These are phyloP conservation scores for Unio pictorum DNA, from an alignment of 2,888 invertebrate genomes.

Conservation along the genomic window DNA sequence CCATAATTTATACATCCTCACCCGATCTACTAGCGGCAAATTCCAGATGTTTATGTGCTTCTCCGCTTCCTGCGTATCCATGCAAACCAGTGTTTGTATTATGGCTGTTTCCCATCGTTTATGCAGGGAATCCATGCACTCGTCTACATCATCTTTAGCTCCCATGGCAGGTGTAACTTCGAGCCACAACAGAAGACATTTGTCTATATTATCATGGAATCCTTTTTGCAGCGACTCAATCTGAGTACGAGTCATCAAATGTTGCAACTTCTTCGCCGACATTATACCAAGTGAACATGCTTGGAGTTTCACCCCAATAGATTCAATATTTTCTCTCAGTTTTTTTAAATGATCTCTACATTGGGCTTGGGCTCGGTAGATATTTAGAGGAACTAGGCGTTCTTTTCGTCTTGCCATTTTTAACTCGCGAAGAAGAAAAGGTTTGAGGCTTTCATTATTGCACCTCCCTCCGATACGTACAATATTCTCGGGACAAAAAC, in stretches of 20 bases:
- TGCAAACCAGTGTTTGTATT: too few relatives aligned
- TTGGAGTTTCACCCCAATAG: slow-evolving; percentile 29
- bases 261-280: slow-evolving; percentile 14
- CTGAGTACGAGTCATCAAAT: slow-evolving; percentile 30
- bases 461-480: slow-evolving; percentile 66
- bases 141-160: too few relatives aligned
- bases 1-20: too few relatives aligned
- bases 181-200: too few relatives aligned
- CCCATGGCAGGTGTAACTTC: too few relatives aligned
- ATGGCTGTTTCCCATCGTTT: too few relatives aligned
- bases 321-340: slow-evolving; percentile 23
- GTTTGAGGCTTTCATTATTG: slow-evolving; percentile 43
- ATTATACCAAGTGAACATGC: slow-evolving; percentile 29
- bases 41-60: too few relatives aligned
- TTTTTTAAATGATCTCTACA: slow-evolving; percentile 19
- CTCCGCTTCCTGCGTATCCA: too few relatives aligned
- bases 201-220: neutral
- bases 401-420: slow-evolving; percentile 21
- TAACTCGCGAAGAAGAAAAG: slow-evolving; percentile 29
- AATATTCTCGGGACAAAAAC: slow-evolving; percentile 43
- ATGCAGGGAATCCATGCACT: too few relatives aligned
- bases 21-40: too few relatives aligned
- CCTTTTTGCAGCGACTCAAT: slow-evolving; percentile 12
- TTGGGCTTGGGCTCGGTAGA: slow-evolving; percentile 35
- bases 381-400: slow-evolving; percentile 15